These are phyloP conservation scores for Leucopsar rothschildi DNA, from an alignment of 2,113 vertebrate species.

Conservation along the genomic window DNA sequence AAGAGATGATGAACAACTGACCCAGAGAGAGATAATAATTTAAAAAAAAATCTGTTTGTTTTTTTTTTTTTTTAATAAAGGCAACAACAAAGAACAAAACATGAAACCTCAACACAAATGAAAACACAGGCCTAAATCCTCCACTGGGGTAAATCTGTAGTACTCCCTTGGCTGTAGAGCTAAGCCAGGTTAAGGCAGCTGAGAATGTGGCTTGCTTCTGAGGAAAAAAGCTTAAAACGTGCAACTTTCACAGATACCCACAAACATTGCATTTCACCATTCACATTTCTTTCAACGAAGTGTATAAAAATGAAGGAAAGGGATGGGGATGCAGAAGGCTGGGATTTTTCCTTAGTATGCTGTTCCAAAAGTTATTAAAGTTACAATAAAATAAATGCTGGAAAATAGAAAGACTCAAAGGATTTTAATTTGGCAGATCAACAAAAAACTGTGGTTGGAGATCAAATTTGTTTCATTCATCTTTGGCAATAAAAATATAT, in stretches of 20 bases:
- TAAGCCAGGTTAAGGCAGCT: constrained; percentile 16
- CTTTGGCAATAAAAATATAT: constrained; percentile 75
- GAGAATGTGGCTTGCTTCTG: neutral
- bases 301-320: constrained; percentile 26
- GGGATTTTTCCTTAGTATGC: neutral
- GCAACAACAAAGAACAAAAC: neutral
- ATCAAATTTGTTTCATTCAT: constrained; percentile 61
- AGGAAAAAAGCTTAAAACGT: constrained; percentile 18
- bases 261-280: constrained; percentile 47
- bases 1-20: constrained; percentile 81
- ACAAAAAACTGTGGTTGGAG: constrained; percentile 41
- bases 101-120: neutral
- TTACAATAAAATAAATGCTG: constrained; percentile 56
- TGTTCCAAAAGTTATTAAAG: neutral
- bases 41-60: neutral
- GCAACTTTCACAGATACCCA: constrained; percentile 56
- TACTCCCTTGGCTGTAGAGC: neutral
- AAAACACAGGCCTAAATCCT: constrained; percentile 7
- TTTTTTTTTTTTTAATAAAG: neutral
- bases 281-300: constrained; percentile 52
- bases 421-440: constrained; percentile 51
- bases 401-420: constrained; percentile 18
- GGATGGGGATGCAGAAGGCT: neutral
- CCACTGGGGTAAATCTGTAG: constrained; percentile 37
- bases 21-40: constrained; percentile 65